phyloP scores from a whole-genome alignment of 2,797 vertebrate genomes.

The Halcyon smyrnensis region DNA sequence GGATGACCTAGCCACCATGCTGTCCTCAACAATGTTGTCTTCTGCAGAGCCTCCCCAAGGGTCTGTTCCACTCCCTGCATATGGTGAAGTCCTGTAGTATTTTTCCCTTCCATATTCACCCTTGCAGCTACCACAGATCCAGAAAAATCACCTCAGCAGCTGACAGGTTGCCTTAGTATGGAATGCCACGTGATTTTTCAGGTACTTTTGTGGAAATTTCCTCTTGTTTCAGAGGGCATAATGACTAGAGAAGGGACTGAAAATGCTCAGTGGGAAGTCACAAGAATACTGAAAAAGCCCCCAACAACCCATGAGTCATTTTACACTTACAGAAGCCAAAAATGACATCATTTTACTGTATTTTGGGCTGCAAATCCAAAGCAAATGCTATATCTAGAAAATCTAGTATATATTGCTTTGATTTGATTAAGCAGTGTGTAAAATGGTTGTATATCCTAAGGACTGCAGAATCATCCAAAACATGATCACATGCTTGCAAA shows the following conservation, averaged over 20 bases:
- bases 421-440: neutral
- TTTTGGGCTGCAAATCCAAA: neutral
- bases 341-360: neutral
- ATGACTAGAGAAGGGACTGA: neutral
- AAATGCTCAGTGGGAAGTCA: neutral
- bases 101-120: neutral
- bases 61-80: neutral
- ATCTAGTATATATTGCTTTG: neutral
- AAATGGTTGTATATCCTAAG: neutral
- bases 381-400: neutral
- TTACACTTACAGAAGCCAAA: neutral
- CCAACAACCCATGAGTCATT: neutral
- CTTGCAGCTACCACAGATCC: neutral
- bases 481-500: neutral
- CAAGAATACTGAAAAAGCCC: no score
- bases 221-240: neutral
- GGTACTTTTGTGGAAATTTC: neutral
- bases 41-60: neutral
- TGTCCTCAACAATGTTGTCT: neutral
- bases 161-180: neutral
- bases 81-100: neutral
- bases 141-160: neutral
- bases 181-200: neutral
- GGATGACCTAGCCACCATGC: rapidly evolving
- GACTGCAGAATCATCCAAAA: neutral